Base-by-base conservation (phyloP, 2,797 vertebrate genomes). In the Brachymystax lenok region DNA sequence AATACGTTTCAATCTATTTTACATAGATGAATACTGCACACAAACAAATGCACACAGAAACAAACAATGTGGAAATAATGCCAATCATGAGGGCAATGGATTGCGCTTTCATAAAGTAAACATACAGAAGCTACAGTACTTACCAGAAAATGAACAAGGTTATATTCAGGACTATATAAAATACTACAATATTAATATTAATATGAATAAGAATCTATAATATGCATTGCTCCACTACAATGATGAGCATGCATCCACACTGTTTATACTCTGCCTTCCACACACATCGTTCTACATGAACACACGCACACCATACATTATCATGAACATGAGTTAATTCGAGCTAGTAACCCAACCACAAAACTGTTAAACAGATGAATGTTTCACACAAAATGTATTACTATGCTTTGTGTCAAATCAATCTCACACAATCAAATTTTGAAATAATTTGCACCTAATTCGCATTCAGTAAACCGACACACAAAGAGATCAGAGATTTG, bases 121-220 rank as follows among this genome's bases (percentile, higher is more conserved):
- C 59, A 63, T 24, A 80, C 73, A 77, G 66, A 79, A 74, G 64
- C 51, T 86, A 63, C 59, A 63, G 7, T 24, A 86, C 88, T 89
- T 89, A 89, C 86, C 86, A 76, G 77, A 74, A 79, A 74, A 28
- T n/a, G 21, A 81, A 75, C 85, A 73, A 54, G 54, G 46, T 67
- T 52, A 80, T 72, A 78, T 71, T 40, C 83, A 66, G 71, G 80
- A 76, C 82, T 82, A 74, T 30, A 24, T 50, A 61, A 74, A 73
- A 27, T 30, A 71, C 40, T 74, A 79, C 40, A 79, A 56, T 64
- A 70, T n/a, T 54, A 72, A 61, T 72, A 27, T 54, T 54, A 72
- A 61, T 72, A 27, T 54, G 3, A 30, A 46, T 12, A 77, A 6
- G 24, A 27, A 69, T 40, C 33, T 12, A 67, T 2, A 54, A 46